Evolutionary conservation across 2,888 invertebrate species (phyloP).

Genomic region (Schizotus pectinicornis): DNA sequence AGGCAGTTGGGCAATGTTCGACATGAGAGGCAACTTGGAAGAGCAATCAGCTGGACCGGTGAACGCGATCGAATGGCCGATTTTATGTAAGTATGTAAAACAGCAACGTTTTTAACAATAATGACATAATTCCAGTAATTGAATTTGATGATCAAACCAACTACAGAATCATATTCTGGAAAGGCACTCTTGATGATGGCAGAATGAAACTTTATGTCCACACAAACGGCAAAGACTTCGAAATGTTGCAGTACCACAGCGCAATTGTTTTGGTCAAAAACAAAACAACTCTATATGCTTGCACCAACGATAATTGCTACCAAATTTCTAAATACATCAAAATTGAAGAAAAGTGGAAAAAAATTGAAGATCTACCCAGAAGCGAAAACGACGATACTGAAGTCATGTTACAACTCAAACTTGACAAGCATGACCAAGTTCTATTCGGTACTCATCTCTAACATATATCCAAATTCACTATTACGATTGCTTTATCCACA

Average conservation of each 20-base stretch:
- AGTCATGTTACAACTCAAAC: slow-evolving; percentile 79
- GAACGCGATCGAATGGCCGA: slow-evolving; percentile 72
- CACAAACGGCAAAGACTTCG: slow-evolving; percentile 33
- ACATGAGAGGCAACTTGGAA: slow-evolving; percentile 77
- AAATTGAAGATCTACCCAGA: slow-evolving; percentile 67
- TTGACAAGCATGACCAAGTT: slow-evolving; percentile 81
- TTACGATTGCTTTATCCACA: no score
- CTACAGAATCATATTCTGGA: slow-evolving; percentile 80
- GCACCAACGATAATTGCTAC: slow-evolving; percentile 69
- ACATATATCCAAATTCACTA: no score
- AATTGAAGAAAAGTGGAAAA: slow-evolving; percentile 66
- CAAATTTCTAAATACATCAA: slow-evolving; percentile 59
- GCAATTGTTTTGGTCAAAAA: slow-evolving; percentile 73
- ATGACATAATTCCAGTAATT: slow-evolving; percentile 69
- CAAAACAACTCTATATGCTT: slow-evolving; percentile 72
- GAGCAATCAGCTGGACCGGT: slow-evolving; percentile 64
- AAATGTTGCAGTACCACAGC: slow-evolving; percentile 46
- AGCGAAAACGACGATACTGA: slow-evolving; percentile 76
- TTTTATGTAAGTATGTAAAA: slow-evolving; percentile 65
- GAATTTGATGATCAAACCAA: slow-evolving; percentile 73
- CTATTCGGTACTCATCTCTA: no score
- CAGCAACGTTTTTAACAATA: not conserved
- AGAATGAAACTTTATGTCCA: slow-evolving; percentile 61
- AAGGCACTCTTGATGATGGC: slow-evolving; percentile 79
- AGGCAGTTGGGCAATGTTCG: slow-evolving; percentile 77